Conservation (phyloP, 2,113 vertebrate species). For the Trogon surrucura region DNA sequence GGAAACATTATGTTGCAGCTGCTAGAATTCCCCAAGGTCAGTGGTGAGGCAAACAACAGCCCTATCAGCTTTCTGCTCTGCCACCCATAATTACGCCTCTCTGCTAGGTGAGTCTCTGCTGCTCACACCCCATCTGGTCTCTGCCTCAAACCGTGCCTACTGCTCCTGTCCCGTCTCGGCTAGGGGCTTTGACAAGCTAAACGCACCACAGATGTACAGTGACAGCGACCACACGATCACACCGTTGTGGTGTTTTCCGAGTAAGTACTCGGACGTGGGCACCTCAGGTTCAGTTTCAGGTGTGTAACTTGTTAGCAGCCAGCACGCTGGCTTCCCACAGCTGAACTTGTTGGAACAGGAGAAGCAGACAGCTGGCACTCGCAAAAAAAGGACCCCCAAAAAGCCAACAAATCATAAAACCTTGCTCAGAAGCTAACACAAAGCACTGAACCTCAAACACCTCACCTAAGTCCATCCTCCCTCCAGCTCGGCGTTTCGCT, state of each 20-base stretch:
- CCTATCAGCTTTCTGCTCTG: not conserved
- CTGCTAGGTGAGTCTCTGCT: fast-evolving
- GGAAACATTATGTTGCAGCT: not conserved
- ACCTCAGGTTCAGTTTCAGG: not conserved
- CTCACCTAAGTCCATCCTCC: not conserved
- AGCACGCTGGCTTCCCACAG: not conserved
- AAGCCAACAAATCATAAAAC: not conserved
- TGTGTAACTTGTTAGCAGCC: too few relatives aligned
- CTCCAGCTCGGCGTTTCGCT: not conserved
- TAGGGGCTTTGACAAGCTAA: not conserved
- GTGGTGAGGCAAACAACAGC: not conserved
- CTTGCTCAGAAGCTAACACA: too few relatives aligned
- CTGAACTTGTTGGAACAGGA: fast-evolving
- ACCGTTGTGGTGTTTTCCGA: fast-evolving
- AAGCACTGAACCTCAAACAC: not conserved
- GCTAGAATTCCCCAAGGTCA: not conserved
- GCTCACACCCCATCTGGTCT: not conserved
- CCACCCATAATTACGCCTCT: not conserved
- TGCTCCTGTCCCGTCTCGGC: not conserved
- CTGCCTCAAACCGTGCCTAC: not conserved
- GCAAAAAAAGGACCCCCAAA: too few relatives aligned
- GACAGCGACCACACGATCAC: fast-evolving
- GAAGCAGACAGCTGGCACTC: not conserved
- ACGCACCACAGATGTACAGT: fast-evolving
- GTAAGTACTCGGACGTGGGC: fast-evolving